These are phyloP conservation scores for Oncopodura yosiiana DNA, from an alignment of 1,140 invertebrate genomes.

Conservation along the genomic window DNA sequence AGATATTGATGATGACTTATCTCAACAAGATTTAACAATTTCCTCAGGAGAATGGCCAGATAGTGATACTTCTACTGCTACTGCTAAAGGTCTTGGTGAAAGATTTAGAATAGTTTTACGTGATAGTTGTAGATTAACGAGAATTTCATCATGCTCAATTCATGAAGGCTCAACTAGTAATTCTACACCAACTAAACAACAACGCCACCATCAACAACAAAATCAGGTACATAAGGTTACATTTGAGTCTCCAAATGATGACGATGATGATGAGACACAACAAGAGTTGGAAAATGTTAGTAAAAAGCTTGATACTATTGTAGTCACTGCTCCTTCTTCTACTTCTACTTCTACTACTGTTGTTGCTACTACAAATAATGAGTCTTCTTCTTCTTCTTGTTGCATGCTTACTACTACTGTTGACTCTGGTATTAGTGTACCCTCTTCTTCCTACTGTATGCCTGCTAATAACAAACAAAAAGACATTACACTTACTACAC, in stretches of 20 bases:
- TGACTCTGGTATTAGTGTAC: neutral
- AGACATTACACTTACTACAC: no score
- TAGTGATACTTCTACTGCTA: no score
- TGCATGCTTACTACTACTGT: neutral
- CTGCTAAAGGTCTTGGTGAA: no score
- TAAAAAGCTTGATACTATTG: neutral
- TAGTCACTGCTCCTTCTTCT: neutral
- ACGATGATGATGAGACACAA: neutral
- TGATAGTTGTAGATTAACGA: neutral
- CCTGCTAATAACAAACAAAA: no score
- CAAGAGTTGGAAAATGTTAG: conserved; percentile 1
- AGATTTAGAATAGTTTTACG: no score
- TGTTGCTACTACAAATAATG: conserved; percentile 9
- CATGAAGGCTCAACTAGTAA: neutral
- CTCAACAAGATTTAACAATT: neutral
- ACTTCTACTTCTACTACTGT: neutral
- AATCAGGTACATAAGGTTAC: no score
- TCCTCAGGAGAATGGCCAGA: no score
- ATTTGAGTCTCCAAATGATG: no score
- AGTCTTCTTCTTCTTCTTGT: conserved; percentile 5
- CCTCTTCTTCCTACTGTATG: no score
- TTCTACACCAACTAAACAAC: neutral
- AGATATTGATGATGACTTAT: conserved; percentile 1
- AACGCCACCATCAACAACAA: no score
- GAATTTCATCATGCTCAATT: neutral